These are phyloP conservation scores for Sinelater perroti DNA, from an alignment of 2,888 invertebrate species.

Conservation along the genomic window DNA sequence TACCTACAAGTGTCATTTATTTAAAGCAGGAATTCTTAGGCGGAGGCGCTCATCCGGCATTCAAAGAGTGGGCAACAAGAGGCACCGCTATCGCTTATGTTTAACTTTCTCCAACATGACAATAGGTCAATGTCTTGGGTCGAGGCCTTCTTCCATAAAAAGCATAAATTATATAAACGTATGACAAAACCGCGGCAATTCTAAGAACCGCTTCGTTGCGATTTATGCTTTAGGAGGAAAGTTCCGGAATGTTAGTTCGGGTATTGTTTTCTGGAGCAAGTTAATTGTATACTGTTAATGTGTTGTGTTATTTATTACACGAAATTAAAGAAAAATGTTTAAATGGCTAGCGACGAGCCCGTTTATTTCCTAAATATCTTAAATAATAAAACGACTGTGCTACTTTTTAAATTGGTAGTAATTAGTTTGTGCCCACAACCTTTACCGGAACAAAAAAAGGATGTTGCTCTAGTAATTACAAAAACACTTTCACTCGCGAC, in stretches of 20 bases:
- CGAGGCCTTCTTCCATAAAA: constrained; percentile 5
- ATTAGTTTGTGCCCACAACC: neutral
- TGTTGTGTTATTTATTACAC: too few species aligned
- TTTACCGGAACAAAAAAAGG: neutral
- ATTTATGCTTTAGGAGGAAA: too few species aligned
- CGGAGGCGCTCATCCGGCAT: too few species aligned
- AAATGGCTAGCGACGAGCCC: too few species aligned
- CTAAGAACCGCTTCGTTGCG: too few species aligned
- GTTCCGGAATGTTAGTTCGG: constrained; percentile 1
- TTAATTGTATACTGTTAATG: too few species aligned
- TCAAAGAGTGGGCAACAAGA: constrained; percentile 9
- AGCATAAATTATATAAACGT: constrained; percentile 11
- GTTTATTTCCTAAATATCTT: too few species aligned
- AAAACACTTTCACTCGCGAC: constrained; percentile 21
- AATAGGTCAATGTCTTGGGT: constrained; percentile 14
- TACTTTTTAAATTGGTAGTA: too few species aligned
- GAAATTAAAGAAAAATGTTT: too few species aligned
- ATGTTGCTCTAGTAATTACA: constrained; percentile 8
- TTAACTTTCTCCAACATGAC: constrained; percentile 11
- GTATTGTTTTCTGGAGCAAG: neutral
- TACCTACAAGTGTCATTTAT: too few species aligned
- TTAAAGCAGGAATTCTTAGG: too few species aligned
- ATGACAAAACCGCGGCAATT: neutral
- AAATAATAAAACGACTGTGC: too few species aligned
- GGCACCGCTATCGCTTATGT: constrained; percentile 11